Evolutionary conservation across 1,140 invertebrate species (phyloP), one percentile per base, ranked within the genome.

Genomic region (Mylabris phalerata): DNA sequence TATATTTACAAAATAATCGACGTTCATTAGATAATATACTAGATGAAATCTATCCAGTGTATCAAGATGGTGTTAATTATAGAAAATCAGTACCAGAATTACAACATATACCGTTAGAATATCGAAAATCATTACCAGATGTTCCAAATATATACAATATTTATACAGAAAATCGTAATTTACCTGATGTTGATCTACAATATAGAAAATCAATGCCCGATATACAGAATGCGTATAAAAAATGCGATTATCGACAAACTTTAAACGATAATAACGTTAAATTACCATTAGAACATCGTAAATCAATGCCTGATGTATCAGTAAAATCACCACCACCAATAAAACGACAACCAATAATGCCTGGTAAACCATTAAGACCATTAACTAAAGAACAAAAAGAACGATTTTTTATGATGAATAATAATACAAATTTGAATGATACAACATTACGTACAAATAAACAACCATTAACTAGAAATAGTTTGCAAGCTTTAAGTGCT

Each of bases 401-500:
- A n/a, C 26, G 51, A 9, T 54, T 46, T 45, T 13, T 54, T 26
- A 45, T 54, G 51, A 54, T 54, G 51, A 54, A 52, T 9, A 41
- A 42, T 32, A 32, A 32, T 32, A 32, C 32, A 32, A 19, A 19
- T 19, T 0, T 13, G 1, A 19, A 1, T 19, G 32, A 32, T 32
- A 32, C 41, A 42, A 42, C 9, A 11, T n/a, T 42, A n/a, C 41
- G 41, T 7, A n/a, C 41, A 42, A 42, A 55, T 41, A 50, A 60
- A 55, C 52, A 25, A 26, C 51, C 55, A 46, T 47, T 63, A 39
- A 83, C 82, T 13, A 80, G 86, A 48, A 86, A 89, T 61, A 89
- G 87, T 4, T 72, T 89, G 39, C 86, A 89, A 70, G 87, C 87
- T 2, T 73, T 91, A 2, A 90, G 87, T 68, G 89, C 89, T 10